These are phyloP conservation scores for Epinephelus lanceolatus DNA, from an alignment of 2,113 vertebrate genomes.

Conservation along the genomic window DNA sequence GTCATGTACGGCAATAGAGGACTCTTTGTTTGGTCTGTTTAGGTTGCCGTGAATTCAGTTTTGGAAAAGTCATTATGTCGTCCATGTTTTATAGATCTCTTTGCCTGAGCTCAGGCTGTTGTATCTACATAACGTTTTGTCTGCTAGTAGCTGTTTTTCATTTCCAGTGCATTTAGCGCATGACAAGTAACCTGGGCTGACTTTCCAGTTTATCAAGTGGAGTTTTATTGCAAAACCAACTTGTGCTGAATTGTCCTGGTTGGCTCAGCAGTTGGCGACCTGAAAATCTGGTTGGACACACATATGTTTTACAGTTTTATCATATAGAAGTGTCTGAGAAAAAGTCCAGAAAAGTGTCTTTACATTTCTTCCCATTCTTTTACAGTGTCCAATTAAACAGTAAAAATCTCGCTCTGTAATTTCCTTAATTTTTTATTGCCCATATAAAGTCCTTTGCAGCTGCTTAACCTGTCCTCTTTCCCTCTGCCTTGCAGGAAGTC, in stretches of 20 bases:
- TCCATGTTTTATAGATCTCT: background rate
- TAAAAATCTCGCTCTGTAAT: background rate
- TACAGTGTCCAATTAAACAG: background rate
- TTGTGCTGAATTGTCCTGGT: background rate
- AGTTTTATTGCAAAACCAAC: slow-evolving; percentile 11
- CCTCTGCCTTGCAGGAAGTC: slow-evolving; percentile 89
- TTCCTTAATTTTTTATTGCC: background rate
- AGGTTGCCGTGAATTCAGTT: background rate
- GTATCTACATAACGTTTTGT: background rate
- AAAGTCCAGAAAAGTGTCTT: background rate
- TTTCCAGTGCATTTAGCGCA: background rate
- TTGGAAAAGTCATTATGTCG: background rate
- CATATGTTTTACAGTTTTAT: background rate
- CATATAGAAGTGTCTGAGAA: background rate
- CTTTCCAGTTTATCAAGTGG: background rate
- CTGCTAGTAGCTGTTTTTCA: background rate
- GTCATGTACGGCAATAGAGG: slow-evolving; percentile 52
- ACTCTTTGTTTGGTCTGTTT: slow-evolving; percentile 42
- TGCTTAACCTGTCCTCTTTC: slow-evolving; percentile 17
- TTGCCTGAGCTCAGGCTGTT: background rate
- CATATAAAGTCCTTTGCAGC: background rate
- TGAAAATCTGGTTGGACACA: slow-evolving; percentile 7
- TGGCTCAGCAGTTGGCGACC: background rate
- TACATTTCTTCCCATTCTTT: background rate
- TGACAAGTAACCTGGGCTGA: background rate